Conservation (phyloP, 2,113 vertebrate species). For the Tetrax tetrax region DNA sequence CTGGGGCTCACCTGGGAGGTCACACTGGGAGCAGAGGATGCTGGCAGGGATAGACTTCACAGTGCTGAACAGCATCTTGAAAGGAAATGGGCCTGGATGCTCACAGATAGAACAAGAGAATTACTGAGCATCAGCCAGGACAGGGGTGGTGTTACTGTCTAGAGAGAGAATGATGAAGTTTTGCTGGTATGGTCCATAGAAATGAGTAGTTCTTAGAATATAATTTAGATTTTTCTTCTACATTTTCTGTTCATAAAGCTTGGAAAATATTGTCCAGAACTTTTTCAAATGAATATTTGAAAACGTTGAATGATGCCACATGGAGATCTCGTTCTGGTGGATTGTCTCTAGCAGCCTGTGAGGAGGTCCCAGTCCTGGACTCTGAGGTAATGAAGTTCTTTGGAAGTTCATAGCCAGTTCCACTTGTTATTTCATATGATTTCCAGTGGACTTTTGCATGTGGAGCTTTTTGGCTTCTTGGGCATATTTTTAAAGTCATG, state of each 20-base stretch:
- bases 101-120: background rate
- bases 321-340: background rate
- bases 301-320: background rate
- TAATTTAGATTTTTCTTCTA: background rate
- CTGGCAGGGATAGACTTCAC: background rate
- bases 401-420: background rate
- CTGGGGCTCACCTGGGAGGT: background rate
- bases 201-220: background rate
- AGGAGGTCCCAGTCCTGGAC: background rate
- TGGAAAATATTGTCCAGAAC: background rate
- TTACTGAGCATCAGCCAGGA: background rate
- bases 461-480: background rate
- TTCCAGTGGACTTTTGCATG: background rate
- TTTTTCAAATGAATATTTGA: background rate
- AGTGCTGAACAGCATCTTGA: background rate
- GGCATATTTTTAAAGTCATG: background rate
- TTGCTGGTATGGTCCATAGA: background rate
- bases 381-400: background rate
- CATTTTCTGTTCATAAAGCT: background rate
- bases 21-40: background rate
- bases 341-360: background rate
- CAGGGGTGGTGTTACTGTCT: background rate
- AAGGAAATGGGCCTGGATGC: background rate
- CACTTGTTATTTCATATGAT: background rate
- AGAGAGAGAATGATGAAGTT: background rate